Evolutionary conservation across 2,797 vertebrate genomes (phyloP), one percentile per base, ranked within the genome.

Genomic region (Pachyuromys duprasi): DNA sequence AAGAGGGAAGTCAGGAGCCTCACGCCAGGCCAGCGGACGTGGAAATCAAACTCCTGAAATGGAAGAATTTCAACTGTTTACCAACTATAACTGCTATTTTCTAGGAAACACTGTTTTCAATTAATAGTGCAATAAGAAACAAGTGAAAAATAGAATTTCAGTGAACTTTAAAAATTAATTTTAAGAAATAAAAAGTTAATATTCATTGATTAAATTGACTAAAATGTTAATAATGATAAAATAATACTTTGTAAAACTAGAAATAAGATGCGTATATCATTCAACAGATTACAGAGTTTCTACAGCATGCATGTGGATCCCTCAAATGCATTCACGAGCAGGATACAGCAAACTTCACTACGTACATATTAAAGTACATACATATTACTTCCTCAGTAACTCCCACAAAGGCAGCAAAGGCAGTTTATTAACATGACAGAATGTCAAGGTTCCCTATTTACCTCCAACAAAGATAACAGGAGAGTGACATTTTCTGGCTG

Each of bases 21-120:
- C 95, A 99, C 99, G 28, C 98, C 99, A 4, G 99, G 99, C 99
- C 99, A 99, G 0, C 99, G 99, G 0, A 99, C 99, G 7, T 99
- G 99, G 96, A 99, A 99, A 98, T 99, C 99, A 98, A 99, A 99
- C 86, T 99, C 99, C 99, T 99, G 95, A 49, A 92, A 95, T 22
- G 78, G 0, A 24, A 31, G 80, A 83, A 97, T 96, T 82, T 28
- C 45, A 95, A 95, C 91, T 94, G 93, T 60, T 96, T 94, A 96
- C 78, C 5, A 94, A 63, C 6, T 83, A 11, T 49, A 93, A 94
- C 82, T 74, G 39, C 78, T 14, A 93, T 65, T 93, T 95, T 94
- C 20, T 82, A 89, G 74, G 62, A 92, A 83, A 91, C 4, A 94
- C 67, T 75, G 11, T 92, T 89, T 62, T 31, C 86, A 90, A 90